Evolutionary conservation across 2,797 vertebrate species (phyloP).

Genomic region (Danio tinwini): DNA sequence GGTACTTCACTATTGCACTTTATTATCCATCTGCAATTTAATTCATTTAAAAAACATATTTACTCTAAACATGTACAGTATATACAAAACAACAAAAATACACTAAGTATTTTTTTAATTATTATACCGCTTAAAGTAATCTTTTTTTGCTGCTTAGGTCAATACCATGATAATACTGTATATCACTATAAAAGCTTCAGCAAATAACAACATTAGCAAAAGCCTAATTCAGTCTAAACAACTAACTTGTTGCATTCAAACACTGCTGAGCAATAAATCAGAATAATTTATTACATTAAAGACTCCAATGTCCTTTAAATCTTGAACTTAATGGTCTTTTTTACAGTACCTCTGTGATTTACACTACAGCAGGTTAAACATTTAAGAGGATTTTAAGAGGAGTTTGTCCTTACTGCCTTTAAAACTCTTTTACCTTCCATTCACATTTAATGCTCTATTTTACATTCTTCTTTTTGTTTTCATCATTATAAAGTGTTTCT

Average conservation of each 20-base stretch:
- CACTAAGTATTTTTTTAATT: too few species aligned
- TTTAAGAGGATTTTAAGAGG: not conserved
- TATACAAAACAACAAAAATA: too few species aligned
- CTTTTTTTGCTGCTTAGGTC: too few species aligned
- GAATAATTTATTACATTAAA: conserved; percentile 7
- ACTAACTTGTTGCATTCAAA: not conserved
- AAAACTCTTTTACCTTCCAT: not conserved
- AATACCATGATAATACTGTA: too few species aligned
- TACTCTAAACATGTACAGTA: too few species aligned
- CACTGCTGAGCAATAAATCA: not conserved
- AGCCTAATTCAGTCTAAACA: too few species aligned
- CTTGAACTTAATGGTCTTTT: not conserved
- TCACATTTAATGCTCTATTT: conserved; percentile 43
- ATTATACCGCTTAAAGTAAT: too few species aligned
- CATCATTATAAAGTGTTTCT: conserved; percentile 68
- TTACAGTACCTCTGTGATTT: not conserved
- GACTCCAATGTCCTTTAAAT: conserved; percentile 18
- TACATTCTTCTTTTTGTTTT: conserved; percentile 76
- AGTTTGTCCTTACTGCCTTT: conserved; percentile 6
- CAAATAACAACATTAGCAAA: too few species aligned
- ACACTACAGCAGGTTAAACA: not conserved
- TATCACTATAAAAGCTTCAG: too few species aligned
- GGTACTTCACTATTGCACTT: too few species aligned
- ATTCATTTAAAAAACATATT: too few species aligned
- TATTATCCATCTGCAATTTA: too few species aligned